phyloP scores from a whole-genome alignment of 1,140 invertebrate genomes.

The Diorhabda carinulata region DNA sequence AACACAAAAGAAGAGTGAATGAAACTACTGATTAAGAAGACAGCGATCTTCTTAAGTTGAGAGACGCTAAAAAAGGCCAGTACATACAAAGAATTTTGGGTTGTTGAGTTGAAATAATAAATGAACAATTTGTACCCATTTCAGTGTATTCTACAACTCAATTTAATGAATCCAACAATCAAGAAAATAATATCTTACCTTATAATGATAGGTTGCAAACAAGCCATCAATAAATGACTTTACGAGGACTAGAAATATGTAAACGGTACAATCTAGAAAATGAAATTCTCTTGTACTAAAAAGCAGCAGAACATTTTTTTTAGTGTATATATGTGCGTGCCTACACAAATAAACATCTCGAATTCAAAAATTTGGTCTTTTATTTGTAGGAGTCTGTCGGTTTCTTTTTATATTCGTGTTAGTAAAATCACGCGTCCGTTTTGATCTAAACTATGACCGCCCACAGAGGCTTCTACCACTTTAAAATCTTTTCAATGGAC shows the following conservation, averaged over 20 bases:
- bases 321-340: neutral
- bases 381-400: neutral
- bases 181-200: neutral
- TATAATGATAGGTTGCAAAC: too few relatives aligned
- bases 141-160: constrained; percentile 7
- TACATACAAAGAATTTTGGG: constrained; percentile 13
- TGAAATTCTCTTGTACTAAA: neutral
- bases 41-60: constrained; percentile 9
- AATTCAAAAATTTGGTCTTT: neutral
- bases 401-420: neutral
- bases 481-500: too few relatives aligned
- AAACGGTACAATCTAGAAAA: neutral
- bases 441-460: neutral
- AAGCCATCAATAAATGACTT: neutral
- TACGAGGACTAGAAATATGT: neutral
- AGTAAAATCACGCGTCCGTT: neutral
- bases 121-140: constrained; percentile 8
- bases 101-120: constrained; percentile 1
- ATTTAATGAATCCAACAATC: constrained; percentile 11
- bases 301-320: neutral
- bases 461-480: neutral
- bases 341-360: neutral
- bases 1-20: constrained; percentile 4
- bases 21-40: constrained; percentile 6
- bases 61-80: neutral